Base-by-base conservation (phyloP, 2,797 vertebrate genomes). In the Sebastes matsubarae region DNA sequence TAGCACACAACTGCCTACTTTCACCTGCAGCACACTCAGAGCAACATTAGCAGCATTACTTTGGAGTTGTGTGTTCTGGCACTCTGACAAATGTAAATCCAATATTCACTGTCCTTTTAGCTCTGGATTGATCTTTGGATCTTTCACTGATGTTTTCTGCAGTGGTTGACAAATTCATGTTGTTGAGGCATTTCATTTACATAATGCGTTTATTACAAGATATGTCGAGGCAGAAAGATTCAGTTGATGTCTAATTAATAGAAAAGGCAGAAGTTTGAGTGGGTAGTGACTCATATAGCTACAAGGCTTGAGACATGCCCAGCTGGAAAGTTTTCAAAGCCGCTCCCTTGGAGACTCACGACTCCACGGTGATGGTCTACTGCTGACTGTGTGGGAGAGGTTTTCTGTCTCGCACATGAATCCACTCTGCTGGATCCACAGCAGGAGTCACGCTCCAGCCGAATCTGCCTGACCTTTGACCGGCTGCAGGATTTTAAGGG, bases 321-420 rank as follows among this genome's bases (percentile, higher is more conserved):
- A 78, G 80, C 76, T 80, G 73, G 54, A 82, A 20, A 61, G 75
- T 75, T 50, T 80, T 30, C 29, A 79, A 89, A 85, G 78, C 72
- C n/a, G 20, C 74, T 81, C 74, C 66, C 67, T 73, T 64, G 36
- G 83, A 85, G 82, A 80, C 79, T 81, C 58, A 71, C 7, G 50
- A 80, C 84, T 78, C 29, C n/a, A 30, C n/a, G 6, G 68, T 34
- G 66, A 69, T 29, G 14, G 52, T 61, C 42, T 79, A 29, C 61
- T 64, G 58, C 77, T 25, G 36, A 42, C 36, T 79, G 79, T 46
- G 85, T 75, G 76, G 52, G 70, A 75, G 76, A 84, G 30, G 34
- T 64, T 77, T 76, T 80, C 57, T 57, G 78, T 83, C 79, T 83
- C 68, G 32, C 88, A 80, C 80, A 86, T 77, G 63, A 81, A 85